Base-by-base conservation (phyloP, 37 sponge, comb jelly and placozoan species). In the Crambe crambe region DNA sequence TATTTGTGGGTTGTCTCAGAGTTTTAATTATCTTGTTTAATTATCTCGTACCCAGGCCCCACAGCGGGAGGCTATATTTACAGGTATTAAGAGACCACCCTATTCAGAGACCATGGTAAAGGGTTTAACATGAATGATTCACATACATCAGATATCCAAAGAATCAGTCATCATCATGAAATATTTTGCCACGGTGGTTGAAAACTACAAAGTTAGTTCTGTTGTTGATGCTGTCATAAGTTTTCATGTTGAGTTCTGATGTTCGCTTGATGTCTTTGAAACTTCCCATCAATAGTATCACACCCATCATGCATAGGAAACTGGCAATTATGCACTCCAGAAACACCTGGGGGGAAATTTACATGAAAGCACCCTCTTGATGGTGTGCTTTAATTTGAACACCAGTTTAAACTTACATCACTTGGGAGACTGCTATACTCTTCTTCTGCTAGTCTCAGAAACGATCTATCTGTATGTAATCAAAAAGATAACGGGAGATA, bases 401-500 rank as follows among this genome's bases (percentile, higher is more conserved):
- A 15, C 6, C 51, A 15, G 51, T 47, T 18, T 15, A 17, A 59
- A 80, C 90, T 84, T 35, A 89, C 90, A 58, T 89, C 90, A 51
- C 30, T 89, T 39, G 90, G 90, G 25, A 89, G 85, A 25, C 72
- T 68, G 26, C 6, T 76, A 41, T 84, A 89, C 12, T 89, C 85
- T 37, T 84, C 80, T 58, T 89, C 90, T 44, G 90, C 81, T 58
- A 89, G 44, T 51, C 69, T 80, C 20, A 89, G 70, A 31, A 89
- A 89, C 3, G 90, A 84, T 18, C 84, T 77, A 80, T 89, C 90
- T 89, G 65, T 21, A 44, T n/a, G 18, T 43, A 67, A 67, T 8
- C 2, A 37, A 32, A 9, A 42, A 43, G 43, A 23, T 12, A 40
- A 25, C 62, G n/a, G 60, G 1, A 9, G 21, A 38, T 38, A 38